Percentiles rank a stretch among this genome's conserved stretches.
phyloP scores from a whole-genome alignment of 2,888 invertebrate genomes.

The Stratiomys singularior region DNA sequence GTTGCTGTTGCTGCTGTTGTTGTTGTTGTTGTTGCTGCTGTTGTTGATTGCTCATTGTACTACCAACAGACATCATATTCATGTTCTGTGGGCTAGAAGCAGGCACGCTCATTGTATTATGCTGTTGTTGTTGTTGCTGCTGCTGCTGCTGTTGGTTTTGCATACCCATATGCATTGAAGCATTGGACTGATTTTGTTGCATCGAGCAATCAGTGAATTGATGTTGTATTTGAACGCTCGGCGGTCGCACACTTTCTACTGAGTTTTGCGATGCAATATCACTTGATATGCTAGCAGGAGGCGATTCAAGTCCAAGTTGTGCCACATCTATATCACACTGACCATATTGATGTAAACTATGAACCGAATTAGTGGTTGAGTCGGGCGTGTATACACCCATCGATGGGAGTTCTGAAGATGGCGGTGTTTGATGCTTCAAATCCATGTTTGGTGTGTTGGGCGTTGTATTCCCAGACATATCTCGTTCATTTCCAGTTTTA shows the following conservation, averaged over 20 bases:
- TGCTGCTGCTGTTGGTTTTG: constrained; percentile 66
- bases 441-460: constrained; percentile 62
- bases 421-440: constrained; percentile 64
- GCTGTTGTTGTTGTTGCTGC: constrained; percentile 65
- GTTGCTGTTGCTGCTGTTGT: constrained; percentile 57
- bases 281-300: constrained; percentile 88
- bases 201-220: constrained; percentile 76
- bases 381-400: constrained; percentile 90
- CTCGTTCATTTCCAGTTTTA: constrained; percentile 44
- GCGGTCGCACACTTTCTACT: constrained; percentile 71
- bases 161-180: constrained; percentile 67
- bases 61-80: constrained; percentile 57
- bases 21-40: constrained; percentile 55
- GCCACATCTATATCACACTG: constrained; percentile 86
- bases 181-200: constrained; percentile 69
- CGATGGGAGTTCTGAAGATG: constrained; percentile 74
- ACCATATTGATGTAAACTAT: constrained; percentile 79
- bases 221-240: constrained; percentile 68
- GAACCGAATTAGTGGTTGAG: constrained; percentile 83
- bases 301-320: constrained; percentile 84
- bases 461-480: constrained; percentile 62
- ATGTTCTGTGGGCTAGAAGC: constrained; percentile 67
- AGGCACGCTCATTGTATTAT: constrained; percentile 61
- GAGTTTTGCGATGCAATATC: constrained; percentile 83
- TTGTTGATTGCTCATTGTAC: constrained; percentile 56